Percentiles rank a stretch among this genome's conserved stretches.
These are phyloP conservation scores for Biston betularia DNA, from an alignment of 2,888 invertebrate species.

Conservation along the genomic window DNA sequence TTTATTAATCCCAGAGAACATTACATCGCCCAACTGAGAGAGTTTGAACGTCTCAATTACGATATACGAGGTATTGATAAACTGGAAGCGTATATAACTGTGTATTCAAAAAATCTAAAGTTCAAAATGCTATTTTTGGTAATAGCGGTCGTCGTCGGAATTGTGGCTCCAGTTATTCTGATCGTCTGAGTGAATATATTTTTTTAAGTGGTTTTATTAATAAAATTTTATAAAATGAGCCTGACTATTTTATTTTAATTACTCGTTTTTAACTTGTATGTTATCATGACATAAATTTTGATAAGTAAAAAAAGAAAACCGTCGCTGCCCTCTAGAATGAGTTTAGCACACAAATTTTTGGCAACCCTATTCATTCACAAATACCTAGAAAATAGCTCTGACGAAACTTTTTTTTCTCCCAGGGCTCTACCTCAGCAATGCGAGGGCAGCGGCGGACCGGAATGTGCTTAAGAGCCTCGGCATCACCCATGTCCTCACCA, in stretches of 20 bases:
- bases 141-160: background rate
- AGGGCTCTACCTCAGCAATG: constrained; percentile 80
- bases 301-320: background rate
- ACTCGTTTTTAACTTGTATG: no score
- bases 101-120: background rate
- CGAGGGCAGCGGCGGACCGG: constrained; percentile 71
- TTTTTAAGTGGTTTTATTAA: background rate
- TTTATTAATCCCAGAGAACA: background rate
- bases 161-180: background rate
- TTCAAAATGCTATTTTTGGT: background rate
- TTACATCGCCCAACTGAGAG: constrained; percentile 2
- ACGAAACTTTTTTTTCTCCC: constrained; percentile 32
- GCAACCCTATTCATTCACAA: background rate
- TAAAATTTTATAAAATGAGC: background rate
- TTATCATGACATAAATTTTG: background rate
- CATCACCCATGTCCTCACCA: constrained; percentile 81
- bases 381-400: background rate
- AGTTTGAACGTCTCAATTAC: constrained; percentile 4
- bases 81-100: constrained; percentile 5
- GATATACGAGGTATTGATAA: background rate
- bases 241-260: background rate
- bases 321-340: constrained; percentile 12
- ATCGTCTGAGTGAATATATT: background rate
- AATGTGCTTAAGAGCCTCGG: constrained; percentile 70
- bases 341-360: background rate